Base-by-base conservation (phyloP, 1,140 invertebrate species). In the silkworm (Bombyx mori) region DNA sequence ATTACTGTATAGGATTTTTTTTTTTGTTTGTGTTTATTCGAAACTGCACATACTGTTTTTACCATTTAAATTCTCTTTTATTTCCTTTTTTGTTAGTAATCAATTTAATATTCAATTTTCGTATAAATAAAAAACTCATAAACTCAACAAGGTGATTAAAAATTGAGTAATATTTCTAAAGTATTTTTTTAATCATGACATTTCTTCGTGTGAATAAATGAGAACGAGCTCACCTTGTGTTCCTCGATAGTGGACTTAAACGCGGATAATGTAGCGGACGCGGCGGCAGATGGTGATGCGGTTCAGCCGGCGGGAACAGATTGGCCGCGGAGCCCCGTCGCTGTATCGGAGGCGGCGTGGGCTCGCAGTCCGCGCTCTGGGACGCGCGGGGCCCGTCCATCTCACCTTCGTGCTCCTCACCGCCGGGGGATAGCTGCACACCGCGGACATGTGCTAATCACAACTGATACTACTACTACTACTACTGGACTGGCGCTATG, bases 311-410 rank as follows among this genome's bases (percentile, higher is more conserved):
- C 61, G 93, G 92, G 89, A 97, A 98, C 86, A 98, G 95, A 88
- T 98, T 98, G 71, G 91, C 96, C 80, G 96, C 94, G 49, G 96
- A 97, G 70, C 95, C 96, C 65, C 97, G 94, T 66, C 95, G 91
- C 82, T 96, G 95, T 58, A 96, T 88, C 10, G 96, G 94, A 35
- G 94, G 93, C 42, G 96, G 96, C 62, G 96, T 97, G 42, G 96
- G 95, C 82, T 98, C 96, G 87, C 96, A 97, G 89, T 98, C 96
- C 73, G 96, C 94, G 45, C 94, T 95, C 82, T 97, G 96, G 44
- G 95, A 96, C 43, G 94, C 94, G 6, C 93, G 94, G 8, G 93
- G 93, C 9, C 89, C 87, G 71, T 95, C 94, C 92, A 95, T 91
- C 70, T 95, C 94, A 26, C 70, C 72, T 52, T 93, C 92, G 66